phyloP scores from a whole-genome alignment of 2,888 invertebrate species.

The Plebejus anna region DNA sequence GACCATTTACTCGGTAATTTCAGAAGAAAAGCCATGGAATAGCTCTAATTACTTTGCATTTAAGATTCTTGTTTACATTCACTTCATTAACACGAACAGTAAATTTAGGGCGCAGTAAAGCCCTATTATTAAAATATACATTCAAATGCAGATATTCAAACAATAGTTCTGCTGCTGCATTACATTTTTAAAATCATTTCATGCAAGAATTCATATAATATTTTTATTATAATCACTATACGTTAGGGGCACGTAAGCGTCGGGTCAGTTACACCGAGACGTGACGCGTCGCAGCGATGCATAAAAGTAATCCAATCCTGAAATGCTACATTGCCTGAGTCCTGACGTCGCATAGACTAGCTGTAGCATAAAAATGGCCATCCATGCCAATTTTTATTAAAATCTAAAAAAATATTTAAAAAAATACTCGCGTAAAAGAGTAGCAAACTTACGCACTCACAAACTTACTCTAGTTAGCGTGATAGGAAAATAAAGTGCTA shows the following conservation, averaged over 20 bases:
- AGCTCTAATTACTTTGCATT: not conserved
- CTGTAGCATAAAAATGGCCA: too few species aligned
- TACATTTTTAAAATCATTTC: not conserved
- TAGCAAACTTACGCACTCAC: not conserved
- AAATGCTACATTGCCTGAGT: too few species aligned
- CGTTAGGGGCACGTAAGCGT: not conserved
- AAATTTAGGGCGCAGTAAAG: not conserved
- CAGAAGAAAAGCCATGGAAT: not conserved
- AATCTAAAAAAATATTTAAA: too few species aligned
- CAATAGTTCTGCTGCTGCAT: not conserved
- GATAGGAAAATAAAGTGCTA: not conserved
- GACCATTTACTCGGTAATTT: not conserved
- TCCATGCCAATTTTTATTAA: too few species aligned
- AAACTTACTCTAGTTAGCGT: not conserved
- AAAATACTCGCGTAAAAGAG: not conserved
- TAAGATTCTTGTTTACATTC: not conserved
- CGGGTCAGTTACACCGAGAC: not conserved
- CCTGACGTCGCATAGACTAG: too few species aligned
- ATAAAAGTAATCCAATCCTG: too few species aligned
- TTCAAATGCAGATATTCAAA: constrained; percentile 13
- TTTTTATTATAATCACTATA: not conserved
- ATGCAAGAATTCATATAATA: not conserved
- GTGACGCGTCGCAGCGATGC: too few species aligned
- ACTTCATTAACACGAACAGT: not conserved
- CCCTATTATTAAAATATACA: constrained; percentile 5